These are phyloP conservation scores for Nerophis lumbriciformis DNA, from an alignment of 2,113 vertebrate genomes.

Conservation along the genomic window DNA sequence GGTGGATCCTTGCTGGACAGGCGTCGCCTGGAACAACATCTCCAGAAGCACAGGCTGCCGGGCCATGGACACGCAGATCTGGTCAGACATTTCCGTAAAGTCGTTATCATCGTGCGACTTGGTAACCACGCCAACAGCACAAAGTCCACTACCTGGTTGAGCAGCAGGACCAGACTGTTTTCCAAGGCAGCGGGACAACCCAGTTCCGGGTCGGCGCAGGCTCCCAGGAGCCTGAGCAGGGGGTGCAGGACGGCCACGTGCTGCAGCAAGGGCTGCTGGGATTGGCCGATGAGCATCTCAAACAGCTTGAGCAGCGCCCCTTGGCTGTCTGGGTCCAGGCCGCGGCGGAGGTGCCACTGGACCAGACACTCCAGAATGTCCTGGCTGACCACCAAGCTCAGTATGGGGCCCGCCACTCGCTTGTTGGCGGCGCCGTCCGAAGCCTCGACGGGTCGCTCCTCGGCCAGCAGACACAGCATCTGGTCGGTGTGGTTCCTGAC, in stretches of 20 bases:
- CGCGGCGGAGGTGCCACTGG: conserved; percentile 82
- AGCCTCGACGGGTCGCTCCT: conserved; percentile 76
- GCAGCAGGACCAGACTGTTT: conserved; percentile 87
- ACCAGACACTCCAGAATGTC: conserved; percentile 82
- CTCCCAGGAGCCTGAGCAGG: conserved; percentile 80
- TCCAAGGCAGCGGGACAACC: conserved; percentile 74
- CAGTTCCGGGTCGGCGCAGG: conserved; percentile 74
- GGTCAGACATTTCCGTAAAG: background rate
- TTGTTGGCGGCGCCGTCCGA: conserved; percentile 14
- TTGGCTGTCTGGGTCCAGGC: conserved; percentile 82
- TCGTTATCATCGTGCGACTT: background rate
- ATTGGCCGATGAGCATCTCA: conserved; percentile 90
- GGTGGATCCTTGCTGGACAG: conserved; percentile 77
- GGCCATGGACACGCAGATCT: conserved; percentile 85
- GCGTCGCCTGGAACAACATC: conserved; percentile 82
- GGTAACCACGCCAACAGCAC: background rate
- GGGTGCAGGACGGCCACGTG: conserved; percentile 84
- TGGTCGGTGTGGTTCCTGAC: conserved; percentile 94
- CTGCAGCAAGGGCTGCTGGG: conserved; percentile 84
- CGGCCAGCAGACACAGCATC: conserved; percentile 88
- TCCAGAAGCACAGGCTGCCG: conserved; percentile 84
- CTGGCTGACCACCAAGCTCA: conserved; percentile 82
- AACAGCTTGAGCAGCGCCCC: conserved; percentile 89
- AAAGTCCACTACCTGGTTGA: conserved; percentile 72
- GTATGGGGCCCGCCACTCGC: conserved; percentile 77